These are phyloP conservation scores for Emydura subglobosa DNA, from an alignment of 2,113 vertebrate genomes.

Conservation along the genomic window DNA sequence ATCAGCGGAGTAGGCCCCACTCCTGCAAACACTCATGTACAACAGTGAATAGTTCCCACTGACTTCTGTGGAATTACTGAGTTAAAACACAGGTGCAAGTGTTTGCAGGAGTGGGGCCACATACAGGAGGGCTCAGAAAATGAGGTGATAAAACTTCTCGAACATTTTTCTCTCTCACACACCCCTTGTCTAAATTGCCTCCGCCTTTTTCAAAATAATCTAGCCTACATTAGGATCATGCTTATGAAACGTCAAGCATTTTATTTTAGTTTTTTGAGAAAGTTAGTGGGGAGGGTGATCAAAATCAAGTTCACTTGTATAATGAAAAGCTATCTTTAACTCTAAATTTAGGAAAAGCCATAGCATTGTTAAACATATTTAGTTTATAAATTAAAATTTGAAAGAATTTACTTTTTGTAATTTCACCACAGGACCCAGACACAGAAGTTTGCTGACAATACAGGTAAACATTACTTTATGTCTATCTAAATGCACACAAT, in stretches of 20 bases:
- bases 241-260: neutral
- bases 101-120: neutral
- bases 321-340: neutral
- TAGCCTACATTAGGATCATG: neutral
- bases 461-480: slow-evolving; percentile 63
- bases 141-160: neutral
- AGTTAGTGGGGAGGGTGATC: neutral
- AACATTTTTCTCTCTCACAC: neutral
- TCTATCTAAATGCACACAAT: neutral
- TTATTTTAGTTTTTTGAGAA: neutral
- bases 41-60: neutral
- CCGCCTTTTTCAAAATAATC: neutral
- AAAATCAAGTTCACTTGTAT: neutral
- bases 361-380: neutral
- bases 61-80: neutral
- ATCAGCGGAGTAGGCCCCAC: neutral
- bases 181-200: neutral
- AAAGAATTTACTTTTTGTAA: neutral
- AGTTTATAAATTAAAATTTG: neutral
- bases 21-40: neutral
- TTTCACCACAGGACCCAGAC: slow-evolving; percentile 67
- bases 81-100: neutral
- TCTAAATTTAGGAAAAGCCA: neutral
- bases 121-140: neutral
- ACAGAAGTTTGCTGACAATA: slow-evolving; percentile 72